These are phyloP conservation scores for Leptestheria dahalacensis DNA, from an alignment of 1,140 invertebrate genomes.

Conservation along the genomic window DNA sequence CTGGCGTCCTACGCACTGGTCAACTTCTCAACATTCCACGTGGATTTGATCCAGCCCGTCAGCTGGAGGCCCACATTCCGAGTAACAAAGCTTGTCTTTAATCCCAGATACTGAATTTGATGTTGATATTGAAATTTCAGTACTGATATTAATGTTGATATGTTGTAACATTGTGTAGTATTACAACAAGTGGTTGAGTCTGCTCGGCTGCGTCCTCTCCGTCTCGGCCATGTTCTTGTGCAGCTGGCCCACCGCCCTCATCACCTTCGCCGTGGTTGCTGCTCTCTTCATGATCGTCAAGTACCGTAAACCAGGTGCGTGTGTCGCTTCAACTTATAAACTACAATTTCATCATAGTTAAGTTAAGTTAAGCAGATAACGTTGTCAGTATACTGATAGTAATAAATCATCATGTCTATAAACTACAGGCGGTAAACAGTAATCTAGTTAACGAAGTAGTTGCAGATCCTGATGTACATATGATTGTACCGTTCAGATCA, in stretches of 20 bases:
- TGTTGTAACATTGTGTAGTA: too few relatives aligned
- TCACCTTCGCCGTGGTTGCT: slow-evolving; percentile 77
- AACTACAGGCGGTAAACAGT: too few relatives aligned
- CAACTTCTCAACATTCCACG: slow-evolving; percentile 46
- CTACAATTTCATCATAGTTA: too few relatives aligned
- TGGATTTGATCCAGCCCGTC: slow-evolving; percentile 24
- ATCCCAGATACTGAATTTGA: not conserved
- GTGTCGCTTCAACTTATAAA: too few relatives aligned
- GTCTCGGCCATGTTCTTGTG: slow-evolving; percentile 88
- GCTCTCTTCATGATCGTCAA: slow-evolving; percentile 75
- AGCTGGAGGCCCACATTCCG: slow-evolving; percentile 31
- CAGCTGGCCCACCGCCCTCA: slow-evolving; percentile 73
- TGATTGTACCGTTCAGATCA: too few relatives aligned
- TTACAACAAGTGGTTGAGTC: slow-evolving; percentile 86
- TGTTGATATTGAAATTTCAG: too few relatives aligned
- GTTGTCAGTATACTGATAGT: too few relatives aligned
- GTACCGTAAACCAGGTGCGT: slow-evolving; percentile 71
- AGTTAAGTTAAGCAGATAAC: too few relatives aligned
- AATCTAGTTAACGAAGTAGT: too few relatives aligned
- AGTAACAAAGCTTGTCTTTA: slow-evolving; percentile 19
- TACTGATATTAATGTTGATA: too few relatives aligned
- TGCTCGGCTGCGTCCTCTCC: slow-evolving; percentile 72
- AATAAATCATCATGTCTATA: too few relatives aligned
- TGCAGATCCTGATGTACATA: too few relatives aligned
- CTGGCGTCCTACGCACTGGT: slow-evolving; percentile 44